Evolutionary conservation across 1,140 invertebrate species (phyloP).

Genomic region (Wiebesia pumilae): DNA sequence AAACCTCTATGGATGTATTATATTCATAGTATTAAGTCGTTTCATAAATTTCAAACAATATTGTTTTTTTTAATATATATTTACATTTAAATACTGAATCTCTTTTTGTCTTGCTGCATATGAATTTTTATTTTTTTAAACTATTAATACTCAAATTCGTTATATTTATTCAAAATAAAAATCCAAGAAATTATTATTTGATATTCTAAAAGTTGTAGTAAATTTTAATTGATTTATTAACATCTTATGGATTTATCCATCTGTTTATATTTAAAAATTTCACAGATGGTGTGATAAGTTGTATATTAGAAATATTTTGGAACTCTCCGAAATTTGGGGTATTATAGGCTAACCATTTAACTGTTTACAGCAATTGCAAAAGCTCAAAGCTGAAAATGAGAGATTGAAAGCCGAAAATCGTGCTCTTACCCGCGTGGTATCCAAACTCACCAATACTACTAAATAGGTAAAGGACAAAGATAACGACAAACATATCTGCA

Average conservation of each 20-base stretch:
- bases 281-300: neutral
- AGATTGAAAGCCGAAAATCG: slow-evolving; percentile 96
- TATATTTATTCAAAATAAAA: no score
- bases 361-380: slow-evolving; percentile 96
- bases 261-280: neutral
- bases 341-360: slow-evolving; percentile 73
- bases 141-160: no score
- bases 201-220: neutral
- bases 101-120: no score
- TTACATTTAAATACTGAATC: no score
- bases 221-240: neutral
- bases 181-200: neutral
- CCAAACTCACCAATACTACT: slow-evolving; percentile 94
- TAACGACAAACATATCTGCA: slow-evolving; percentile 69
- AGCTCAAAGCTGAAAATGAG: slow-evolving; percentile 97
- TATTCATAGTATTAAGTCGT: no score
- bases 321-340: slow-evolving; percentile 50
- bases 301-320: slow-evolving; percentile 37
- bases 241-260: neutral
- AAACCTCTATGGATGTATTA: no score
- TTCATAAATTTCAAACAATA: no score
- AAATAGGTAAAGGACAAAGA: slow-evolving; percentile 82
- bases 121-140: no score
- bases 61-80: no score
- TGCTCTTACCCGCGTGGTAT: slow-evolving; percentile 94